These are phyloP conservation scores for Mormyrus hasselquistii DNA, from an alignment of 2,797 vertebrate genomes.

Conservation along the genomic window DNA sequence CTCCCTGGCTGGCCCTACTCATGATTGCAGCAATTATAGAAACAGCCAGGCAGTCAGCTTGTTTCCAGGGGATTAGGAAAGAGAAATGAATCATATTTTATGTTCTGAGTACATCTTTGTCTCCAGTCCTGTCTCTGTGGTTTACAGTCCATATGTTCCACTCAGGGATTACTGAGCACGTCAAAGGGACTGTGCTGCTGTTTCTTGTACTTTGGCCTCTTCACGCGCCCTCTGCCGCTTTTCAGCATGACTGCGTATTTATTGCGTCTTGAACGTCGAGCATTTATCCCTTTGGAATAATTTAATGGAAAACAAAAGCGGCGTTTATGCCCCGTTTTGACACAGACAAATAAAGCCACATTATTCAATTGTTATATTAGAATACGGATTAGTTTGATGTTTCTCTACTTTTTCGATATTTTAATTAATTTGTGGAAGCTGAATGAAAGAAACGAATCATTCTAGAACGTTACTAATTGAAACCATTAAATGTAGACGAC, in stretches of 20 bases:
- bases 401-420: neutral
- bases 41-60: constrained; percentile 55
- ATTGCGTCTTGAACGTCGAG: neutral
- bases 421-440: neutral
- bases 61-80: constrained; percentile 58
- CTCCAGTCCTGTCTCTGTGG: constrained; percentile 40
- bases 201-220: neutral
- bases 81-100: constrained; percentile 73
- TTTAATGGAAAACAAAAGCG: neutral
- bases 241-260: constrained; percentile 28
- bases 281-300: neutral
- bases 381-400: neutral
- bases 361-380: neutral
- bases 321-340: neutral
- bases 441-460: neutral
- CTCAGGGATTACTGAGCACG: constrained; percentile 31
- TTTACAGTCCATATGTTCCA: constrained; percentile 56
- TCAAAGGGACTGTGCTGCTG: neutral
- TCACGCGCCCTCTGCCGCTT: neutral
- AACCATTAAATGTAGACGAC: neutral
- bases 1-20: constrained; percentile 16
- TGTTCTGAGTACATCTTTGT: constrained; percentile 57
- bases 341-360: neutral
- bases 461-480: neutral
- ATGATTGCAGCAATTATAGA: constrained; percentile 55